phyloP scores from a whole-genome alignment of 2,888 invertebrate genomes.

The Macaria notata region DNA sequence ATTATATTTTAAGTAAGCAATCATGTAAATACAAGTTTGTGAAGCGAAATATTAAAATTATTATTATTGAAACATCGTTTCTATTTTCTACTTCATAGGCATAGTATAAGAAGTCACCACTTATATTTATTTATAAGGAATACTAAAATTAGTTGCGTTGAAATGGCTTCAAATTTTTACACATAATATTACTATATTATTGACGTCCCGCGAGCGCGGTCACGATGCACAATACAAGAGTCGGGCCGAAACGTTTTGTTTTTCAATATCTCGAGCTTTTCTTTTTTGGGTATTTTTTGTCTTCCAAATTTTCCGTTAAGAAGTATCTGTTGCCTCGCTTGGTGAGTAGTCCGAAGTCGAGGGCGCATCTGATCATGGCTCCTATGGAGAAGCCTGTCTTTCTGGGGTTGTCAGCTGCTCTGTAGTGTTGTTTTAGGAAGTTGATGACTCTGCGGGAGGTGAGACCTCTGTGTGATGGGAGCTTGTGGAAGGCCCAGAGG shows the following conservation, averaged over 20 bases:
- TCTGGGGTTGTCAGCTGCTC: conserved; percentile 40
- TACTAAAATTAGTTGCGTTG: too few species aligned
- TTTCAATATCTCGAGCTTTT: too few species aligned
- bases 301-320: conserved; percentile 20
- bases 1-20: conserved; percentile 71
- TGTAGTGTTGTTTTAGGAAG: conserved; percentile 55
- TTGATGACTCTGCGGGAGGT: conserved; percentile 56
- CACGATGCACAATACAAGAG: too few species aligned
- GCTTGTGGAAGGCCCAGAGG: conserved; percentile 59
- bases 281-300: too few species aligned
- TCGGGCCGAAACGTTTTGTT: too few species aligned
- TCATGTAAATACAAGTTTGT: conserved; percentile 81
- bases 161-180: too few species aligned
- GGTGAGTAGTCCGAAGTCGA: conserved; percentile 57
- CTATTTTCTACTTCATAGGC: conserved; percentile 16
- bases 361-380: conserved; percentile 51
- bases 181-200: too few species aligned
- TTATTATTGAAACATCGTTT: conserved; percentile 59
- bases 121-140: too few species aligned
- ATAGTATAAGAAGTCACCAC: too few species aligned
- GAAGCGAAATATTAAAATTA: conserved; percentile 69
- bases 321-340: conserved; percentile 52
- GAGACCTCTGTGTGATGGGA: conserved; percentile 49
- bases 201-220: too few species aligned
- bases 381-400: conserved; percentile 53